Percentiles rank a stretch among this genome's conserved stretches.
Evolutionary conservation across 2,113 vertebrate genomes (phyloP).

Genomic region (Tupaia chinensis): DNA sequence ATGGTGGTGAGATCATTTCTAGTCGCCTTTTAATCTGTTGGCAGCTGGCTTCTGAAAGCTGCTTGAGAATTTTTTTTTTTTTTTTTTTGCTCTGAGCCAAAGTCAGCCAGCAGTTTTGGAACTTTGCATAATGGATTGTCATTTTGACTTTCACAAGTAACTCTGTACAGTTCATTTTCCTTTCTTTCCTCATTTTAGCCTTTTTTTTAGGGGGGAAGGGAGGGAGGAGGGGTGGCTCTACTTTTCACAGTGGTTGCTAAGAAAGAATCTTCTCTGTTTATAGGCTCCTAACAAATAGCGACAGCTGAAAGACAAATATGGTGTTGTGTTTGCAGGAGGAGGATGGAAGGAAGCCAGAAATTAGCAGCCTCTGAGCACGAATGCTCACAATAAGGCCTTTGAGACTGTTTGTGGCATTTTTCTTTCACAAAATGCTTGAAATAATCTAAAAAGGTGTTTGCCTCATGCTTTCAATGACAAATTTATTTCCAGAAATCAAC

Average conservation of each 20-base stretch:
- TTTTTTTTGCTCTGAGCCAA: neutral
- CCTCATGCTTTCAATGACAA: conserved; percentile 31
- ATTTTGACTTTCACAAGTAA: neutral
- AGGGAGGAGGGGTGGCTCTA: neutral
- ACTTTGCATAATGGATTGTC: neutral
- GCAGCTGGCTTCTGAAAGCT: conserved; percentile 46
- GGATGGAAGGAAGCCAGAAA: conserved; percentile 83
- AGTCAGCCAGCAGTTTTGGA: conserved; percentile 40
- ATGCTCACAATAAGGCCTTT: conserved; percentile 78
- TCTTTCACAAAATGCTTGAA: conserved; percentile 3
- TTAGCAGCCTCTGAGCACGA: conserved; percentile 73
- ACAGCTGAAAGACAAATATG: conserved; percentile 88
- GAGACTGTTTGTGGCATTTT: neutral
- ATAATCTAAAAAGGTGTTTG: conserved; percentile 60
- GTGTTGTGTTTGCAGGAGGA: conserved; percentile 78
- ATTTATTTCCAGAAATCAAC: conserved; percentile 65
- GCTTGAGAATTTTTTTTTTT: neutral
- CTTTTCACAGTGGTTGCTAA: conserved; percentile 85
- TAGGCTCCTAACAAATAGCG: conserved; percentile 82
- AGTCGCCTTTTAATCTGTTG: conserved; percentile 53
- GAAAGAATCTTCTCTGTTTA: conserved; percentile 83
- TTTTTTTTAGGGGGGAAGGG: neutral
- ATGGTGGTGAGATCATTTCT: conserved; percentile 71
- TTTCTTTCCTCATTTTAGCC: conserved; percentile 56
- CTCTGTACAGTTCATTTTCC: neutral